Evolutionary conservation across 1,140 invertebrate species (phyloP).

Genomic region (Drosophila guanche): DNA sequence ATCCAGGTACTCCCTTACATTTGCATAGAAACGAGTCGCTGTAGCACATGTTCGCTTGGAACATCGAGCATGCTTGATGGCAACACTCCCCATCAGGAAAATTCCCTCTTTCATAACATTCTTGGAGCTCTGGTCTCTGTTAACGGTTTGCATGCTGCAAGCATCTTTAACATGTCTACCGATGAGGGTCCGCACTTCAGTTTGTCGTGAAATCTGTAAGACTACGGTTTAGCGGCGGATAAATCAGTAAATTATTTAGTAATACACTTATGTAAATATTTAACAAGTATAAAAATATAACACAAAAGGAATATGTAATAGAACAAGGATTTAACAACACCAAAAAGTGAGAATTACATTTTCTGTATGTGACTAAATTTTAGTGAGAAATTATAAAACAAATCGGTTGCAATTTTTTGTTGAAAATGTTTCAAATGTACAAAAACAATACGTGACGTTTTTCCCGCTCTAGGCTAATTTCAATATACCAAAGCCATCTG

Average conservation of each 20-base stretch:
- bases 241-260: neutral
- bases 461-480: neutral
- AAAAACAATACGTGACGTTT: neutral
- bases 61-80: constrained; percentile 21
- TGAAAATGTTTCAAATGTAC: too few relatives aligned
- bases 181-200: constrained; percentile 30
- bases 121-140: constrained; percentile 3
- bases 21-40: neutral
- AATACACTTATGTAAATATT: neutral
- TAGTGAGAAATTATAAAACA: too few relatives aligned
- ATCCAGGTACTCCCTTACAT: too few relatives aligned
- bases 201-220: constrained; percentile 46
- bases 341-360: too few relatives aligned
- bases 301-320: too few relatives aligned
- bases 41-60: neutral
- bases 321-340: too few relatives aligned
- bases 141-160: neutral
- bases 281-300: too few relatives aligned
- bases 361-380: too few relatives aligned
- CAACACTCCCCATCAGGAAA: neutral
- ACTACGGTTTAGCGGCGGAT: constrained; percentile 35
- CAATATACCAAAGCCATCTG: neutral
- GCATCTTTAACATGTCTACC: constrained; percentile 13
- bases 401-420: too few relatives aligned
- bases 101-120: constrained; percentile 9